phyloP scores from a whole-genome alignment of 2,113 vertebrate species.

The Pollimyrus isidori region DNA sequence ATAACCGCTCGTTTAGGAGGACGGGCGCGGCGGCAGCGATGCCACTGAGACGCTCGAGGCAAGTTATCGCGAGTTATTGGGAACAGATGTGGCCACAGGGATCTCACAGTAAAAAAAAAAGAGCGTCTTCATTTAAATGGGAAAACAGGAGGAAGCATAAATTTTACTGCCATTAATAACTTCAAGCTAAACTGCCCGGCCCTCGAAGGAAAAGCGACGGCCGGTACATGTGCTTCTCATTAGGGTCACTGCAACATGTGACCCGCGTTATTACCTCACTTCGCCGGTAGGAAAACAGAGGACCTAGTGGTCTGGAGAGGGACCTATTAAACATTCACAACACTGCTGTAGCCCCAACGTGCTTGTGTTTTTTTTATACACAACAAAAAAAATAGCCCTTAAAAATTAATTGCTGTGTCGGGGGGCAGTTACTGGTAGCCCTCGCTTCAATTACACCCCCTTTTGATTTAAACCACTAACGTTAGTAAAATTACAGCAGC shows the following conservation, averaged over 20 bases:
- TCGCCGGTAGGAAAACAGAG: slow-evolving; percentile 70
- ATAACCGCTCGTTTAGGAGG: slow-evolving; percentile 42
- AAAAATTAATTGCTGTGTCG: slow-evolving; percentile 52
- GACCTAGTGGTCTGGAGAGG: slow-evolving; percentile 50
- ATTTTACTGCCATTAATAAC: slow-evolving; percentile 96
- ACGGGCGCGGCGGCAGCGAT: slow-evolving; percentile 43
- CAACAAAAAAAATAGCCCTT: slow-evolving; percentile 37
- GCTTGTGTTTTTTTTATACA: neutral
- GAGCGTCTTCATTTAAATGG: slow-evolving; percentile 81
- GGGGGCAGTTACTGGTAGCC: slow-evolving; percentile 51
- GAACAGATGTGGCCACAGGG: slow-evolving; percentile 78
- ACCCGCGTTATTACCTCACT: slow-evolving; percentile 68
- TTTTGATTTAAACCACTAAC: slow-evolving; percentile 42
- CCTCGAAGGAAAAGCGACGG: slow-evolving; percentile 61
- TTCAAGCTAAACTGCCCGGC: slow-evolving; percentile 74
- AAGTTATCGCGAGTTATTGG: slow-evolving; percentile 73
- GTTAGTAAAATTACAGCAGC: slow-evolving; percentile 42
- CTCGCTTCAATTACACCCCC: slow-evolving; percentile 50
- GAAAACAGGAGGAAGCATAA: slow-evolving; percentile 96
- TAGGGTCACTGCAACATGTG: slow-evolving; percentile 69
- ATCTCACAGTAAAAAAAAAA: slow-evolving; percentile 47
- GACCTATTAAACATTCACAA: slow-evolving; percentile 61
- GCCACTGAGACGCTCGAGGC: slow-evolving; percentile 59
- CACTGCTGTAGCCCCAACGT: slow-evolving; percentile 35
- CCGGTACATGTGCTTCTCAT: slow-evolving; percentile 84